These are phyloP conservation scores for Listronotus oregonensis DNA, from an alignment of 1,140 invertebrate genomes.

Conservation along the genomic window DNA sequence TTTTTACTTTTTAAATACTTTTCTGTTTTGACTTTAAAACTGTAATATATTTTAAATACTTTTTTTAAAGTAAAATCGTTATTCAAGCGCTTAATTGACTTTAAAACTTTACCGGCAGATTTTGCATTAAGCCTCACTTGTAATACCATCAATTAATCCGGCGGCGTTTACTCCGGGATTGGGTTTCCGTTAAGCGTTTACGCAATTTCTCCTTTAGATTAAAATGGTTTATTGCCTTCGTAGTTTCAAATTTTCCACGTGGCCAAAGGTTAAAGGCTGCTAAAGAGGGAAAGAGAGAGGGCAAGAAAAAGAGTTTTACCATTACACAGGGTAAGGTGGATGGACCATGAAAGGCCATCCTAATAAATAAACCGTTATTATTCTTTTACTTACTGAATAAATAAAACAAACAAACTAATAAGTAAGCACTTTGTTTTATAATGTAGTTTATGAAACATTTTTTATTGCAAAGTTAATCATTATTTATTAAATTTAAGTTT, in stretches of 20 bases:
- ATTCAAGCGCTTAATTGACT: constrained; percentile 12
- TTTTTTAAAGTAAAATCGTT: neutral
- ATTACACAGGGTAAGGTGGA: no score
- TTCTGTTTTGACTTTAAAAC: no score
- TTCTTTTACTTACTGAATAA: no score
- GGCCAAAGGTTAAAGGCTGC: neutral
- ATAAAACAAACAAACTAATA: no score
- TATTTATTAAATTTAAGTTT: no score
- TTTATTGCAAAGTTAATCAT: no score
- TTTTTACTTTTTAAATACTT: no score
- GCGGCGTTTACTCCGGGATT: constrained; percentile 8
- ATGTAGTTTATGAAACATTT: no score
- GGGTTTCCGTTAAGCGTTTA: constrained; percentile 11
- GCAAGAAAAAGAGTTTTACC: no score
- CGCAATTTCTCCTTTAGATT: constrained; percentile 5
- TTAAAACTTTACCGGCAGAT: constrained; percentile 6
- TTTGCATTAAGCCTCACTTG: constrained; percentile 11
- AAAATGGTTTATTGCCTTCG: neutral
- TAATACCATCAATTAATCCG: constrained; percentile 16
- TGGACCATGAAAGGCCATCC: no score
- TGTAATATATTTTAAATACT: neutral
- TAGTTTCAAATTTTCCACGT: neutral
- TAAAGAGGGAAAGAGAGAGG: neutral
- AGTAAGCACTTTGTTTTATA: no score
- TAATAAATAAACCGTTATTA: no score